Evolutionary conservation across 2,888 invertebrate genomes (phyloP), one percentile per base, ranked within the genome.

Genomic region (Timandra comae): DNA sequence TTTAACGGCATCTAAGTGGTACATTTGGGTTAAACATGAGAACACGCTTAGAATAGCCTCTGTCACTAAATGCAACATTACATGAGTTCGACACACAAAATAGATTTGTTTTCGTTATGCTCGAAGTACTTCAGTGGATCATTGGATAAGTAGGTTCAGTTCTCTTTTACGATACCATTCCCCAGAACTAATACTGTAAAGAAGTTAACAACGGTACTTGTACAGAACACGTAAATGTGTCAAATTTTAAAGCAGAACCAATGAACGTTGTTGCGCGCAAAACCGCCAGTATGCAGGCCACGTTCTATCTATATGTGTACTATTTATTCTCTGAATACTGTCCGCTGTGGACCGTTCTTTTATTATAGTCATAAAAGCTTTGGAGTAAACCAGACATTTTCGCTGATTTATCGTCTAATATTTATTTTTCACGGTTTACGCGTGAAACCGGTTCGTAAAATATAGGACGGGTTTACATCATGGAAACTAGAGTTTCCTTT

Each of bases 401-500:
- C 63, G 62, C 68, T 70, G 80, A 81, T 82, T 79, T 82, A 81
- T 72, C 63, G 65, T 52, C 61, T 58, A 75, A 77, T 80, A 80
- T 84, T 82, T 84, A 72, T 78, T 84, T 79, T 80, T 75, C 78
- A 76, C 75, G 71, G 72, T 74, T 70, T 71, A 75, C 66, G 63
- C 63, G 59, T 47, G 50, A 46, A 49, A 46, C 55, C 52, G 37
- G 52, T 58, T 52, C 52, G 63, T 71, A 75, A 77, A 16, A 78
- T 75, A 73, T 73, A 73, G 59, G 51, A 58, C 62, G 46, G 48
- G 60, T 69, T 67, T 63, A 64, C 57, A 49, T 56, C 55, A 52
- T 47, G 60, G 52, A 65, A 64, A 68, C 56, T 53, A 44, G 47
- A 45, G 53, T 65, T 64, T 57, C 41, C 56, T 56, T 59, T 57